These are phyloP conservation scores for Drosophila engyochracea DNA, from an alignment of 2,888 invertebrate genomes.

Conservation along the genomic window DNA sequence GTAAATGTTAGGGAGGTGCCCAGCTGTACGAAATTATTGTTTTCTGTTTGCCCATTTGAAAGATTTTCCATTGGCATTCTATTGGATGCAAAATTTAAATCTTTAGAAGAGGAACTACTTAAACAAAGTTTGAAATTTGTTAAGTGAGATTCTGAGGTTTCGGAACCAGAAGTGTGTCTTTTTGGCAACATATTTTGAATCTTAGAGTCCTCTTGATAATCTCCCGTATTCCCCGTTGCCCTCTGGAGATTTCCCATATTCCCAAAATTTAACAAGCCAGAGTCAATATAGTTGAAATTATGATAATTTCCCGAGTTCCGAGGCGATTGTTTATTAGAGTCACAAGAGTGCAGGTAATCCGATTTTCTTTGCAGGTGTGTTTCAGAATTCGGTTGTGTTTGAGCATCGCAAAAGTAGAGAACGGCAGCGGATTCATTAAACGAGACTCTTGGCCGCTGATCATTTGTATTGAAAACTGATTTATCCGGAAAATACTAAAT, in stretches of 20 bases:
- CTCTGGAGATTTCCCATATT: background rate
- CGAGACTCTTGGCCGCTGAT: slow-evolving; percentile 2
- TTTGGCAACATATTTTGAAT: background rate
- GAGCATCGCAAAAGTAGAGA: slow-evolving; percentile 2
- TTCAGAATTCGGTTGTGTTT: background rate
- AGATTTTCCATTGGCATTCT: background rate
- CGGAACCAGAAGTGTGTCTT: background rate
- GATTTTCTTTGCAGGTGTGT: background rate
- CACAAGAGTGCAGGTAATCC: background rate
- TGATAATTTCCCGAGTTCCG: background rate
- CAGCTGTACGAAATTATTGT: background rate
- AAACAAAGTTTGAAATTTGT: background rate
- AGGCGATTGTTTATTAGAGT: background rate
- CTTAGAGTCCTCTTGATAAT: too few species aligned
- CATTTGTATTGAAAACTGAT: background rate
- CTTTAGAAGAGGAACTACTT: too few species aligned
- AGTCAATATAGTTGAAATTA: background rate
- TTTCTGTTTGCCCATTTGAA: background rate
- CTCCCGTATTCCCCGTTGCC: background rate
- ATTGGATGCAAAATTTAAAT: background rate
- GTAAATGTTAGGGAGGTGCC: too few species aligned
- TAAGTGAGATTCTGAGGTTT: background rate
- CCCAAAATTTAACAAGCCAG: background rate
- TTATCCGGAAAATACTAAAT: slow-evolving; percentile 17
- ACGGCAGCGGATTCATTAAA: slow-evolving; percentile 14